Evolutionary conservation across 2,113 vertebrate species (phyloP).

Genomic region (Xyrauchen texanus): DNA sequence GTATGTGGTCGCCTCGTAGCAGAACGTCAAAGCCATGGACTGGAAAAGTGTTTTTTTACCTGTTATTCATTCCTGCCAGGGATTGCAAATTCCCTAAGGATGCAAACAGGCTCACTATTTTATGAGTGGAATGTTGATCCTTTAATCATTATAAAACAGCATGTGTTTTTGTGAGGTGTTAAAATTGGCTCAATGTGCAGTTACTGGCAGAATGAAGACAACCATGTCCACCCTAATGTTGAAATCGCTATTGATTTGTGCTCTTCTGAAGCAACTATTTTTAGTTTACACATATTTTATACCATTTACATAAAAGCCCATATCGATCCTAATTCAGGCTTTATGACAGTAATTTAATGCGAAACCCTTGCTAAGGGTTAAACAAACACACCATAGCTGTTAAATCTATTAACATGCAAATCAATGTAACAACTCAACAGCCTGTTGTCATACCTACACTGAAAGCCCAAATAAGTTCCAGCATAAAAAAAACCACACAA

Average conservation of each 20-base stretch:
- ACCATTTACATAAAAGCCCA: slow-evolving; percentile 34
- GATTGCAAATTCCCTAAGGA: not conserved
- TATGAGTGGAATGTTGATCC: not conserved
- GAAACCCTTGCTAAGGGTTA: slow-evolving; percentile 64
- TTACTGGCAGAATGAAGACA: no score
- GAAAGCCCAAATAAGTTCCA: slow-evolving; percentile 81
- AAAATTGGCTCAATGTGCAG: no score
- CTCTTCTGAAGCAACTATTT: slow-evolving; percentile 66
- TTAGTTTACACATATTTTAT: slow-evolving; percentile 61
- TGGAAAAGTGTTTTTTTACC: not conserved
- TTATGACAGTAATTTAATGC: slow-evolving; percentile 67
- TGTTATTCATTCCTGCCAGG: slow-evolving; percentile 21
- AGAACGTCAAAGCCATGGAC: not conserved
- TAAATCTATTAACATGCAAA: slow-evolving; percentile 78
- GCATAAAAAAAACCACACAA: slow-evolving; percentile 35
- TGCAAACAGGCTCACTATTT: not conserved
- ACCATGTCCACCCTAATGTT: slow-evolving; percentile 46
- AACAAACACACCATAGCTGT: slow-evolving; percentile 67
- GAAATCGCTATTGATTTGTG: slow-evolving; percentile 56
- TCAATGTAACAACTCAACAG: slow-evolving; percentile 75
- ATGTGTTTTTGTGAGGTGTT: no score
- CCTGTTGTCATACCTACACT: slow-evolving; percentile 82
- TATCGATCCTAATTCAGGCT: slow-evolving; percentile 55
- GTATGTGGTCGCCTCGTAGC: not conserved
- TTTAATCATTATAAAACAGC: not conserved